A percentile compares a stretch with the other conserved stretches of the same genome.
These are phyloP conservation scores for Platyrinchus mystaceus DNA, from an alignment of 2,797 vertebrate species.

Conservation along the genomic window DNA sequence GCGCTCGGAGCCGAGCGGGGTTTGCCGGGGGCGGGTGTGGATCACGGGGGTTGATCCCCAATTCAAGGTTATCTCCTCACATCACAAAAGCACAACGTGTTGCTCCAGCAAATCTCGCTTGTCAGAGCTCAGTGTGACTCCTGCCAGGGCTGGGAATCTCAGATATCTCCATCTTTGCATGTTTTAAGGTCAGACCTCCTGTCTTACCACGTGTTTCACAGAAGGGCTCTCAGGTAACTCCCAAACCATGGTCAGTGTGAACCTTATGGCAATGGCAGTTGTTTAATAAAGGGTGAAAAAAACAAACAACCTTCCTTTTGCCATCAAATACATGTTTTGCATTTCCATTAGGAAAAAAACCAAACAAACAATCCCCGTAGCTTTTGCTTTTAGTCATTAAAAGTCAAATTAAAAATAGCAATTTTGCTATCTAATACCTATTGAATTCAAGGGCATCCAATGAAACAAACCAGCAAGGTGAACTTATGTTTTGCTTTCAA, in stretches of 20 bases:
- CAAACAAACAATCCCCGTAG: neutral
- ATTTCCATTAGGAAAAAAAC: rapidly evolving
- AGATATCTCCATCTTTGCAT: rapidly evolving
- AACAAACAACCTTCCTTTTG: neutral
- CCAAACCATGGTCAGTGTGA: neutral
- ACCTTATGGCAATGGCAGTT: neutral
- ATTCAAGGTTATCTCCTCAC: constrained; percentile 47
- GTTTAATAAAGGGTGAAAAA: neutral
- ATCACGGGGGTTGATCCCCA: constrained; percentile 68
- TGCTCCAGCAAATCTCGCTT: neutral
- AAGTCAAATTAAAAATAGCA: neutral
- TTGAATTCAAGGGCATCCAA: neutral
- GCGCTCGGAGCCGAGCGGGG: constrained; percentile 68
- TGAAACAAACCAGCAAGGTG: neutral
- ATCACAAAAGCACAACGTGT: neutral
- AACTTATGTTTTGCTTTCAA: neutral
- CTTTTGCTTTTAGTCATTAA: neutral
- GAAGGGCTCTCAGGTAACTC: neutral
- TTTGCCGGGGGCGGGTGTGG: constrained; percentile 80
- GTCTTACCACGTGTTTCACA: neutral
- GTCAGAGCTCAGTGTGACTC: neutral
- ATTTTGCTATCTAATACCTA: neutral
- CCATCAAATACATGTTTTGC: neutral
- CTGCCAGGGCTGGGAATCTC: neutral
- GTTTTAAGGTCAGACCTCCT: neutral